Evolutionary conservation across 2,888 invertebrate species (phyloP), one percentile per base, ranked within the genome.

Genomic region (Ctenicera cuprea): DNA sequence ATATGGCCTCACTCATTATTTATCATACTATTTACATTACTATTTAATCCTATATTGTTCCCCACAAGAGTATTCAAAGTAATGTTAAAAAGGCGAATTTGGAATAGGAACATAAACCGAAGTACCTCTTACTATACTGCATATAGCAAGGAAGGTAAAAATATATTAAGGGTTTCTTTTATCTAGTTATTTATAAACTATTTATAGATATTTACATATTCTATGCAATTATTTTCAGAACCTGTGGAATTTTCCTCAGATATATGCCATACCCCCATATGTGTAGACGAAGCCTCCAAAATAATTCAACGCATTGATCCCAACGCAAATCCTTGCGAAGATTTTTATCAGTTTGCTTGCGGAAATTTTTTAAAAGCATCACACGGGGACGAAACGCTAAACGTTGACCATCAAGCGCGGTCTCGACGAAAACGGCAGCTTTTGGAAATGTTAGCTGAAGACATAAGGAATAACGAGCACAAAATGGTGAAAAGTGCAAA

Each of bases 261-360:
- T 4, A 14, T 14, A n/a, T 59, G 59, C 18, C 3, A 12, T 8
- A 38, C 18, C 5, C 41, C 59, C 11, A 59, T n/a, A 8, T 59
- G 59, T 9, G 12, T 38, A 7, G 0, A 16, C 18, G 59, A 59
- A 20, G 12, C 59, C 5, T 3, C 41, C 1, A 16, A 18, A 2
- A 20, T 59, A 20, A 0, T n/a, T 11, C 38, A 38, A n/a, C 59
- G 91, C 80, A 91, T 94, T 89, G 92, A 94, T 79, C 85, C 88
- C 0, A 84, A 86, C 0, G 90, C 91, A 12, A 91, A 94, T 77
- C 94, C 94, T 0, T 95, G 94, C 82, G 92, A 94, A 74, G 92
- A 94, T 83, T 95, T 95, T 86, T 94, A 94, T 22, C 18, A 45
- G 16, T 73, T 73, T 38, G 54, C 65, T 50, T 73, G 73, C 18